Evolutionary conservation across 2,113 vertebrate species (phyloP), one percentile per base, ranked within the genome.

Genomic region (Ceyx margarethae): DNA sequence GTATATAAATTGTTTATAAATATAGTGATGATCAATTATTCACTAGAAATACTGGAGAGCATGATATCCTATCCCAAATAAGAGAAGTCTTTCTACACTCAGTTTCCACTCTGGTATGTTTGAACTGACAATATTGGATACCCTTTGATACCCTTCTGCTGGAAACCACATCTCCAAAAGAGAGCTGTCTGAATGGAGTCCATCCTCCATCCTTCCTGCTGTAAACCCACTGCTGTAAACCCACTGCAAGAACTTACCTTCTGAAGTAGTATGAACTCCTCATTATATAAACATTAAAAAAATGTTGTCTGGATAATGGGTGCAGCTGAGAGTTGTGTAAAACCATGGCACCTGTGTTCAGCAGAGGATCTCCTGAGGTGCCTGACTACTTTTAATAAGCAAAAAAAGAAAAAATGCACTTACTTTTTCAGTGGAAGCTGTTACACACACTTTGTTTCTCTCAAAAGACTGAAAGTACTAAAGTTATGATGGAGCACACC

Each of bases 1-100:
- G 13, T 74, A 93, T 78, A 29, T 40, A 37, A 37, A 78, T 88
- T 86, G 65, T 67, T 94, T 95, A 88, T 81, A 94, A 88, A 84
- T 81, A 86, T 22, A 53, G 88, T 88, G 88, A 75, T 60, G 80
- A 65, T 57, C 6, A 65, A 77, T 37, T 28, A 61, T 48, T 77
- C 72, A 54, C 35, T 33, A 19, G 31, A 89, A 88, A 84, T 35
- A 31, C 40, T 68, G 46, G 62, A 68, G 57, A 68, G 18, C 13
- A 46, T 1, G 1, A 23, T 5, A 19, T 51, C 51, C 53, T 89
- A 72, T 54, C 51, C 48, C 87, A 72, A 87, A 69, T 50, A 92
- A 82, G 19, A 9, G 15, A 54, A 76, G 58, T 29, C 35, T 81
- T 89, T 88, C 85, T 72, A 64, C 61, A 80, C 48, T 80, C 22